Conservation (phyloP, 2,113 vertebrate genomes). For the Pseudonaja textilis region DNA sequence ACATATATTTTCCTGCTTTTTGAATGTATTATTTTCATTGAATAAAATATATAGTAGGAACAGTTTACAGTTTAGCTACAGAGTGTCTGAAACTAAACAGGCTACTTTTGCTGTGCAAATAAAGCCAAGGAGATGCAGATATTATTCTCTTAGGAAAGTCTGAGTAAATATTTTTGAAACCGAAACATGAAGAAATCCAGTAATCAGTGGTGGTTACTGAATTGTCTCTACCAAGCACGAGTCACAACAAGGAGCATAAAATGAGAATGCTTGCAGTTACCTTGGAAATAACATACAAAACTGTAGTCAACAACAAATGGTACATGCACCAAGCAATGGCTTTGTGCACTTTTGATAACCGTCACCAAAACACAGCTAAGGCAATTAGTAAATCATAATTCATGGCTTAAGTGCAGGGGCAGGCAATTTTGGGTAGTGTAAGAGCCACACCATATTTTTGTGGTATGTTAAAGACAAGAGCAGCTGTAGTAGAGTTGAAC, state of each 20-base stretch:
- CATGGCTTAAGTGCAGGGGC: background rate
- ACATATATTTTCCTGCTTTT: background rate
- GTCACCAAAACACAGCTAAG: background rate
- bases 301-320: background rate
- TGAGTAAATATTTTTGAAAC: background rate
- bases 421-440: background rate
- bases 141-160: background rate
- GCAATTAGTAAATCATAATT: background rate
- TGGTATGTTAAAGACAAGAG: background rate
- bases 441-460: background rate
- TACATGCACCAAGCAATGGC: background rate
- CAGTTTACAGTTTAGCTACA: background rate
- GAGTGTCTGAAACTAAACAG: background rate
- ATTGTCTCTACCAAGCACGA: background rate
- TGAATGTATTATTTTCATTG: background rate
- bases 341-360: background rate
- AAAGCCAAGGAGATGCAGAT: background rate
- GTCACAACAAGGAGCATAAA: background rate
- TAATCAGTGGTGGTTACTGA: background rate
- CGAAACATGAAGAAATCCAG: background rate
- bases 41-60: background rate
- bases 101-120: background rate
- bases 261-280: background rate
- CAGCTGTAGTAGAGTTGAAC: background rate
- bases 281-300: background rate